Conservation (phyloP, 2,797 vertebrate species). For the Anguilla marmorata region DNA sequence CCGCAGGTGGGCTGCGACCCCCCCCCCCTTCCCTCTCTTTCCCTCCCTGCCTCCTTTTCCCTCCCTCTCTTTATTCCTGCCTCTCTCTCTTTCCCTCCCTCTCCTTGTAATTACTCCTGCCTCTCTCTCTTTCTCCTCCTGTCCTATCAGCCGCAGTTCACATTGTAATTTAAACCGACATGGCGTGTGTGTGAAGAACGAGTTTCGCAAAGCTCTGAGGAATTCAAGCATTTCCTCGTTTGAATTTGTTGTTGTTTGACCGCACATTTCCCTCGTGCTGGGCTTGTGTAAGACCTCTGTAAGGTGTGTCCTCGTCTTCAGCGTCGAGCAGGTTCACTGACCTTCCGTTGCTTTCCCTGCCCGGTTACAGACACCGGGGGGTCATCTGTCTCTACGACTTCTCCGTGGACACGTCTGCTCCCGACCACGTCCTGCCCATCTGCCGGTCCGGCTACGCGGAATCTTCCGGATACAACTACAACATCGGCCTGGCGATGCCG, state of each 20-base stretch:
- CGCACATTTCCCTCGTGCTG: no score
- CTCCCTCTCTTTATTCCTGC: neutral
- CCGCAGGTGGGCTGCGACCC: slow-evolving; percentile 29
- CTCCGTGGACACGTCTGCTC: slow-evolving; percentile 74
- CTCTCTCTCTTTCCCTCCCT: neutral
- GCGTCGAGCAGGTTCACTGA: neutral
- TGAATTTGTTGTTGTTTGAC: neutral
- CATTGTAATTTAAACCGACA: neutral
- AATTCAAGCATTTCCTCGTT: neutral
- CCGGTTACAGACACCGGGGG: slow-evolving; percentile 77
- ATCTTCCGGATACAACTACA: slow-evolving; percentile 81
- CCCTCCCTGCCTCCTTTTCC: neutral
- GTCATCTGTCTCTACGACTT: slow-evolving; percentile 89
- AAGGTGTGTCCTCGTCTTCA: no score
- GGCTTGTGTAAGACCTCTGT: neutral
- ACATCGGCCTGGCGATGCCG: slow-evolving; percentile 83
- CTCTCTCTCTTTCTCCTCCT: neutral
- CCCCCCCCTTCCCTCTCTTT: neutral
- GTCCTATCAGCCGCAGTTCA: neutral
- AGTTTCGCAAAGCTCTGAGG: neutral
- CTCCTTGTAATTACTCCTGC: neutral
- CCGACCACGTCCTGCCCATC: slow-evolving; percentile 83
- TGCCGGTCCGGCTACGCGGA: slow-evolving; percentile 82
- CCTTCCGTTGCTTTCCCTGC: neutral
- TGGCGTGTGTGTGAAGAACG: neutral